These are phyloP conservation scores for Sphaerodactylus townsendi DNA, from an alignment of 2,113 vertebrate genomes.

Conservation along the genomic window DNA sequence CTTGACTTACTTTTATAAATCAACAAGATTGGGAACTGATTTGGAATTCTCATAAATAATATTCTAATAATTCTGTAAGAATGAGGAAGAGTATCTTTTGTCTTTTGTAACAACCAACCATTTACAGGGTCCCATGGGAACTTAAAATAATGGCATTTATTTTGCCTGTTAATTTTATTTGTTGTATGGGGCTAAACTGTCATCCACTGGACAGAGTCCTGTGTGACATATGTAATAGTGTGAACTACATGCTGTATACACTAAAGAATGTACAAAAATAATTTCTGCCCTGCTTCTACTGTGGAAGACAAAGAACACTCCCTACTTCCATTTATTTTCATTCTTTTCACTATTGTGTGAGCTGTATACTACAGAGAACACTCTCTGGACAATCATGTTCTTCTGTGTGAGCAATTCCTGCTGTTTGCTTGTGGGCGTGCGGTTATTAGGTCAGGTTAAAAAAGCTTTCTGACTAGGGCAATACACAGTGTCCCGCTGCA, in stretches of 20 bases:
- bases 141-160: not conserved
- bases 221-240: not conserved
- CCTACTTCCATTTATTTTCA: not conserved
- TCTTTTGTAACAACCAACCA: not conserved
- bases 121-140: not conserved
- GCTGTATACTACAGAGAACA: conserved; percentile 21
- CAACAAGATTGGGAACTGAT: not conserved
- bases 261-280: not conserved
- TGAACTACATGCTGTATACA: not conserved
- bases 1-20: not conserved
- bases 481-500: not conserved
- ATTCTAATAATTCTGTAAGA: not conserved
- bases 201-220: not conserved
- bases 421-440: conserved; percentile 14
- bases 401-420: conserved; percentile 36
- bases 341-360: not conserved
- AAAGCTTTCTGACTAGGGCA: conserved; percentile 38
- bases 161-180: not conserved
- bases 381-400: conserved; percentile 38
- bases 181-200: not conserved
- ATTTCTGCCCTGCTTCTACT: not conserved
- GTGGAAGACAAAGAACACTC: not conserved
- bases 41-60: not conserved
- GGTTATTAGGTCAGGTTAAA: conserved; percentile 34
- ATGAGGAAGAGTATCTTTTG: not conserved